These are phyloP conservation scores for Anadara kagoshimensis DNA, from an alignment of 1,140 invertebrate genomes.

Conservation along the genomic window DNA sequence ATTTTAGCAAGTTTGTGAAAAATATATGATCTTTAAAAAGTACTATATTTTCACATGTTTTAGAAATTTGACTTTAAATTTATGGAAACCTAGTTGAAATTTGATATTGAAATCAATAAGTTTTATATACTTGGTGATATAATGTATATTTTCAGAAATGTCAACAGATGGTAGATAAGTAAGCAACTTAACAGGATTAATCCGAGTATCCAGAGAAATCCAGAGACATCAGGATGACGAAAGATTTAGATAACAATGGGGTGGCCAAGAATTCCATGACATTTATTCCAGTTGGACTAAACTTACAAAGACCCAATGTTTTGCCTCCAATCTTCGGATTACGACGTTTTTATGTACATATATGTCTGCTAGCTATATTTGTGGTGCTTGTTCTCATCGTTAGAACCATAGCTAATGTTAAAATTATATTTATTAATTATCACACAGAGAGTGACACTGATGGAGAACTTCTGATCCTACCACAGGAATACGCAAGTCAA, in stretches of 20 bases:
- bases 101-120: too few relatives aligned
- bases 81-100: too few relatives aligned
- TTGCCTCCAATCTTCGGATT: slow-evolving; percentile 45
- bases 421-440: slow-evolving; percentile 53
- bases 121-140: too few relatives aligned
- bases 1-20: too few relatives aligned
- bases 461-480: slow-evolving; percentile 59
- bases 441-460: slow-evolving; percentile 56
- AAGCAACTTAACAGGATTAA: too few relatives aligned
- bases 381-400: slow-evolving; percentile 46
- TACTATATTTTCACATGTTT: too few relatives aligned
- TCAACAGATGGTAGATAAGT: too few relatives aligned
- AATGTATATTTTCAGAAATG: too few relatives aligned
- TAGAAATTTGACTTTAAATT: too few relatives aligned
- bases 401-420: slow-evolving; percentile 47
- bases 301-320: slow-evolving; percentile 44
- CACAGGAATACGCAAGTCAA: slow-evolving; percentile 40
- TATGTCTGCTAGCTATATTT: slow-evolving; percentile 40
- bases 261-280: slow-evolving; percentile 32
- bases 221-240: too few relatives aligned
- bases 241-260: background rate
- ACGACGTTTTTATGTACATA: slow-evolving; percentile 52
- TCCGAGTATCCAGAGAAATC: too few relatives aligned
- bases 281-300: slow-evolving; percentile 38
- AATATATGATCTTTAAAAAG: too few relatives aligned